Evolutionary conservation across 2,888 invertebrate species (phyloP), one percentile per base, ranked within the genome.

Genomic region (Xanthia icteritia): DNA sequence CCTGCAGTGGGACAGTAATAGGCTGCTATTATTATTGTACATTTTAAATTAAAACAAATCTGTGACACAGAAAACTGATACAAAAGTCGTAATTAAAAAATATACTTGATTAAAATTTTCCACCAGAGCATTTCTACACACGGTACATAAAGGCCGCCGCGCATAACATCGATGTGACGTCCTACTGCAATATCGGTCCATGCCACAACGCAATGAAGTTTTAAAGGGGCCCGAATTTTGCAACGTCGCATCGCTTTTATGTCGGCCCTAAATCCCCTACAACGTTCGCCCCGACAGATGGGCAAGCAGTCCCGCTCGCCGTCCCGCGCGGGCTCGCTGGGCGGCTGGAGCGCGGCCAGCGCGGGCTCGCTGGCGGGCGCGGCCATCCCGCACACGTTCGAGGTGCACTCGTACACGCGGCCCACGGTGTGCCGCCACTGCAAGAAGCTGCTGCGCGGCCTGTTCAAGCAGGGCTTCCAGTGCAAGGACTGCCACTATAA

Each of bases 401-500:
- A 99, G 92, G 97, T 99, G 85, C 99, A 99, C 97, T 98, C 99
- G 74, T 99, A 99, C 97, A 99, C 99, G 67, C 97, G 99, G 70
- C 99, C 99, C 74, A 99, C 99, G 0, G 98, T 99, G 36, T 99
- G 99, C 94, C 98, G 99, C 90, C 97, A 98, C 94, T 99, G 99
- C 97, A 99, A 99, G 96, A 99, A 99, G 96, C 97, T 99, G 90
- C 97, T 99, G 84, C 98, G 98, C 87, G 99, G 99, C 0, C 97
- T 99, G 70, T 99, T 99, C 96, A 99, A 99, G 79, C 88, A 88
- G 93, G 99, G 99, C 77, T 96, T 99, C 89, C 99, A 99, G 95
- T 99, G 99, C 95, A 98, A 98, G 94, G 99, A 99, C 97, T 99
- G 99, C 95, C 99, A 99, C 93, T 99, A 99, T 96, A 99, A 99